phyloP scores from a whole-genome alignment of 2,888 invertebrate genomes.

The Coelinius sp. region DNA sequence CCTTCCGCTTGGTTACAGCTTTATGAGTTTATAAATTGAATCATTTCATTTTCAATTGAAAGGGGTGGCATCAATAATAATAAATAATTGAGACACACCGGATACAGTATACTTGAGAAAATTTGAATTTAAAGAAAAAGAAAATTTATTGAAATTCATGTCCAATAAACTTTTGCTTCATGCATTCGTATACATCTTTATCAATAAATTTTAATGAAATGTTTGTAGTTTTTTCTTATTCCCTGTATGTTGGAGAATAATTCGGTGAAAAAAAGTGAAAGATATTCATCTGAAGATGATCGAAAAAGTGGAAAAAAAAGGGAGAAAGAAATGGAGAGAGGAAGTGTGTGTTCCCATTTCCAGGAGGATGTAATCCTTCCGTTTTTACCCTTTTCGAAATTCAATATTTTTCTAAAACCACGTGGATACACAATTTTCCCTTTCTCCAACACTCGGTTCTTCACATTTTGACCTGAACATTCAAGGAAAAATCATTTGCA shows the following conservation, averaged over 20 bases:
- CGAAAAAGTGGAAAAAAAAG: background rate
- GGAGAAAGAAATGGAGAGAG: background rate
- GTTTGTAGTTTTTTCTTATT: too few relatives aligned
- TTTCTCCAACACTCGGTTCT: background rate
- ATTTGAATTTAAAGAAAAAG: background rate
- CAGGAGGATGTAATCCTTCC: conserved; percentile 20
- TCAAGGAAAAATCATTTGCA: conserved; percentile 25
- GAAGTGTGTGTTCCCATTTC: conserved; percentile 17
- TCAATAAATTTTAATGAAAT: too few relatives aligned
- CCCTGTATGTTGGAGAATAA: background rate
- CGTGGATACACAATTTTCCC: background rate
- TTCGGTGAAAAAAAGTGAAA: background rate
- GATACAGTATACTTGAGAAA: background rate
- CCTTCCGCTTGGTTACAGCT: conserved; percentile 34
- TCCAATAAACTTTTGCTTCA: too few relatives aligned
- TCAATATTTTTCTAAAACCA: conserved; percentile 45
- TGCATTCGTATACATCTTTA: too few relatives aligned
- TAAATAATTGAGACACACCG: background rate
- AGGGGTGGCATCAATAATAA: background rate
- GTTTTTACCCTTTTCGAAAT: conserved; percentile 23
- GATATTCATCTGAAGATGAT: background rate
- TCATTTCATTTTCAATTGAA: conserved; percentile 4
- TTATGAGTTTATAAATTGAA: conserved; percentile 21
- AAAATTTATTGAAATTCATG: background rate
- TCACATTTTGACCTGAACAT: conserved; percentile 33